Evolutionary conservation across 2,888 invertebrate genomes (phyloP), one percentile per base, ranked within the genome.

Genomic region (Hecatera dysodea): DNA sequence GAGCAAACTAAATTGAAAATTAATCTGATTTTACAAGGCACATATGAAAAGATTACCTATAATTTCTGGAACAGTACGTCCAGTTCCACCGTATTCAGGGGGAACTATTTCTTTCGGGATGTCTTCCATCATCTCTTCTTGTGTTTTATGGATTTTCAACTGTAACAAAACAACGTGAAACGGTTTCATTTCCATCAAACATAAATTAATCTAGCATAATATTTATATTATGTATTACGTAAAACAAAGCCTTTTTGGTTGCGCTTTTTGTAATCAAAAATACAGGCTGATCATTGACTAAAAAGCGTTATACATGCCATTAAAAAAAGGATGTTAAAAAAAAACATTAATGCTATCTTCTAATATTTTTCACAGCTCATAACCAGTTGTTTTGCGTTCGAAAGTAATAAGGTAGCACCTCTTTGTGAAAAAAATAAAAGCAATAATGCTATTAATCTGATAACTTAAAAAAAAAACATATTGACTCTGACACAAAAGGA

Each of bases 11-110:
- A 8, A 33, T 36, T 36, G 1, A 7, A 36, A 36, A 36, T 8
- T 9, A 36, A 0, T 36, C 8, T 36, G 9, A 8, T 36, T 36
- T 6, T 33, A 12, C 27, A 6, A n/a, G 1, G 11, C 48, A 11
- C 9, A 2, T 24, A 12, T 19, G 24, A 29, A 17, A 19, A 11
- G 5, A 12, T 84, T 87, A 97, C 97, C 96, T 72, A 90, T 93
- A 63, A 97, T 89, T 76, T 96, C 93, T n/a, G 91, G 87, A 19
- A 97, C 85, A 4, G 96, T 91, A 1, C 96, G 96, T 5, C 96
- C 97, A 15, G 94, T 92, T 0, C 98, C 98, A 5, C 97, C 97
- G 85, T 97, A 97, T 88, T 98, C 97, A 52, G 90, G 88, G 0
- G 97, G 97, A 67, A 97, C 90, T 55, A 96, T 93, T 63, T 96